These are phyloP conservation scores for Mormyrus hasselquistii DNA, from an alignment of 2,797 vertebrate genomes.

Conservation along the genomic window DNA sequence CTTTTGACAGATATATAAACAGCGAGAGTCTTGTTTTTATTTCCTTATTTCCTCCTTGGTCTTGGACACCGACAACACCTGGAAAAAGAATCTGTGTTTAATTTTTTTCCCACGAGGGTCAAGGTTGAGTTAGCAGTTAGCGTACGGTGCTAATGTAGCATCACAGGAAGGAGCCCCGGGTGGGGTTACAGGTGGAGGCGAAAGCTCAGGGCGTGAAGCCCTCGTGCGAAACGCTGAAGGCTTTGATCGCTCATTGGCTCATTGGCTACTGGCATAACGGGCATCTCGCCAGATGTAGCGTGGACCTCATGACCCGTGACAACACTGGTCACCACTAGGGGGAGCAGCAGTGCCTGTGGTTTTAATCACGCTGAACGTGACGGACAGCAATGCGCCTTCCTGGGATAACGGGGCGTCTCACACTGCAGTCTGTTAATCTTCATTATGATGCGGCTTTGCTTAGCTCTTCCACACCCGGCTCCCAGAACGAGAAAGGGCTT, in stretches of 20 bases:
- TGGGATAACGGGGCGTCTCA: not conserved
- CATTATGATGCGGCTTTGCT: not conserved
- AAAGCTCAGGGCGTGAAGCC: not conserved
- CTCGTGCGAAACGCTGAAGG: not conserved
- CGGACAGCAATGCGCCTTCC: not conserved
- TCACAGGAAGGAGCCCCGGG: not conserved
- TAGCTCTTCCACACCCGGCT: not conserved
- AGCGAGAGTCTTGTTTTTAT: not conserved
- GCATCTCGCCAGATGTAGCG: not conserved
- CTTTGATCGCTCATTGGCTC: not conserved
- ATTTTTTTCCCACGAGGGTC: not conserved
- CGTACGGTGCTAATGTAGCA: not conserved
- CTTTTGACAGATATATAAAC: not conserved
- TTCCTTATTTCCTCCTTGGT: not conserved
- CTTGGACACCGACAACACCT: not conserved
- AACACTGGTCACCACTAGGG: not conserved
- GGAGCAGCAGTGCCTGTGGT: not conserved
- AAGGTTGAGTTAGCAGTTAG: not conserved
- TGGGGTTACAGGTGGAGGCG: not conserved
- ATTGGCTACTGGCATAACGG: not conserved
- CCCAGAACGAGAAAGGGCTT: not conserved
- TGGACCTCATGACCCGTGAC: not conserved
- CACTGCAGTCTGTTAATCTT: not conserved
- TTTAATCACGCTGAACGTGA: slow-evolving; percentile 18
- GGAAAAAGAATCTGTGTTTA: not conserved